A percentile compares a stretch with the other conserved stretches of the same genome.
phyloP scores from a whole-genome alignment of 30 jellyfish, hydroid and myxozoan genomes.

The Aurelia aurita region DNA sequence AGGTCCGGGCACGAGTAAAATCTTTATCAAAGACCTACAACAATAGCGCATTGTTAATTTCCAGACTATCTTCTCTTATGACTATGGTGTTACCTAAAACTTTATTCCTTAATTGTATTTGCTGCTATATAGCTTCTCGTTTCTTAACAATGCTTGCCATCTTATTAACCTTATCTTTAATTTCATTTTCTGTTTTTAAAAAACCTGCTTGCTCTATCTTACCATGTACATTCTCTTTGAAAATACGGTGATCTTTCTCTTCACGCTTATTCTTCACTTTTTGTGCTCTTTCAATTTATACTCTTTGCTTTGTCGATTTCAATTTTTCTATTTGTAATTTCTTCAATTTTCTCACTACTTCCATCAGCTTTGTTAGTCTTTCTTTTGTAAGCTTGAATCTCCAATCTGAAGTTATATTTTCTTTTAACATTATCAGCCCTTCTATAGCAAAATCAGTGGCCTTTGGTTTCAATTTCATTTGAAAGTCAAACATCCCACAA shows the following conservation, averaged over 20 bases:
- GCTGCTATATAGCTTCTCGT: too few species aligned
- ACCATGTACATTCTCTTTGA: background rate
- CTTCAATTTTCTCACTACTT: conserved; percentile 10
- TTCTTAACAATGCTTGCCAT: too few species aligned
- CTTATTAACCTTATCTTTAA: too few species aligned
- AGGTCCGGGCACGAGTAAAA: too few species aligned
- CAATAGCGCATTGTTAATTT: too few species aligned
- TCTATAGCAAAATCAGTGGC: conserved; percentile 4
- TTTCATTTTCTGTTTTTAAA: background rate
- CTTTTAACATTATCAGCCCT: conserved; percentile 4
- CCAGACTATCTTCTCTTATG: too few species aligned
- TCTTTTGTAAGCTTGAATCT: background rate
- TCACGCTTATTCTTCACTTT: background rate
- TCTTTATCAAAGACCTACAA: too few species aligned
- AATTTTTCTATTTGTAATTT: background rate
- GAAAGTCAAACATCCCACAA: conserved; percentile 7
- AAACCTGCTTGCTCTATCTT: background rate
- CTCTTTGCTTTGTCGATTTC: background rate
- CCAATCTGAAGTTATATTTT: conserved; percentile 1
- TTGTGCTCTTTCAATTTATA: background rate
- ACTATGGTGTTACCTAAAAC: too few species aligned
- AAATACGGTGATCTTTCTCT: background rate
- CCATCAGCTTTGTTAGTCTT: background rate
- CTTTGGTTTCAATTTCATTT: conserved; percentile 10
- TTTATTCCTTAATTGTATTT: too few species aligned